phyloP scores from a whole-genome alignment of 2,797 vertebrate species.

The Siniperca undulata region DNA sequence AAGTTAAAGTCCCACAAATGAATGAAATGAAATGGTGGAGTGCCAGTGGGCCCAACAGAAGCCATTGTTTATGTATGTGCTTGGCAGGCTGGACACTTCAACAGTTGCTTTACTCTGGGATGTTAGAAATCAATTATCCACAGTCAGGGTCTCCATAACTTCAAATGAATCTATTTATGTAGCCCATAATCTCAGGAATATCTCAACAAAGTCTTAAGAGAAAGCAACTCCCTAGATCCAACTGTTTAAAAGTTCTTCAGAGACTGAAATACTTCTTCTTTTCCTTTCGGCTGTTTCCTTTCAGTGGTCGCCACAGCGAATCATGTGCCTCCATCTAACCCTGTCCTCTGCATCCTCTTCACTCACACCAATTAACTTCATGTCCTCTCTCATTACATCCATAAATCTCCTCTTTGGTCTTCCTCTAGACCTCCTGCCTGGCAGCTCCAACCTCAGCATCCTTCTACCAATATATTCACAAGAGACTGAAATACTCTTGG shows the following conservation, averaged over 20 bases:
- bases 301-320: no score
- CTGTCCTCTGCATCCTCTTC: no score
- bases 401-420: no score
- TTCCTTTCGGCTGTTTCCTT: no score
- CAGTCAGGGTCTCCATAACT: background rate
- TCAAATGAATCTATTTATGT: conserved; percentile 9
- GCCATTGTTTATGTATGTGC: conserved; percentile 38
- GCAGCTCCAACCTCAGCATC: no score
- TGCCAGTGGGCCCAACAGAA: background rate
- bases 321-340: no score
- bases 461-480: no score
- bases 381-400: no score
- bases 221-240: background rate
- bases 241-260: background rate
- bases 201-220: background rate
- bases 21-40: no score
- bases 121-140: conserved; percentile 6
- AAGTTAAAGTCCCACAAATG: no score
- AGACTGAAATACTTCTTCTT: background rate
- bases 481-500: background rate
- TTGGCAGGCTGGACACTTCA: conserved; percentile 21
- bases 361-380: no score
- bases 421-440: no score
- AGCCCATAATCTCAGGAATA: background rate
- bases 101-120: conserved; percentile 7